Conservation (phyloP, 2,113 vertebrate genomes). For the Datnioides undecimradiatus region DNA sequence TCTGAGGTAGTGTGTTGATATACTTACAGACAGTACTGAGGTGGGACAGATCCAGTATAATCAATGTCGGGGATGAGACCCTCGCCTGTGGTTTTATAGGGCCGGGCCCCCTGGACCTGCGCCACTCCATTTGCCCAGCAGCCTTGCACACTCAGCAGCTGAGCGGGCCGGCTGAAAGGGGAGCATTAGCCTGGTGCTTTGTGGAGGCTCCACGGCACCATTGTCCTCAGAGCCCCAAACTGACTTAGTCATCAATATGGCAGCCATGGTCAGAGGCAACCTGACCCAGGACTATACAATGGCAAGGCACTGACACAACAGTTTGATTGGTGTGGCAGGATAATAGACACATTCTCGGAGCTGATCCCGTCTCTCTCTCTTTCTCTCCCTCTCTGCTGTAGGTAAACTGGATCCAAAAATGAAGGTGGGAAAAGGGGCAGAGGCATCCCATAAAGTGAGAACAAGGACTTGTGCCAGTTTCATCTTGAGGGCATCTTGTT, state of each 20-base stretch:
- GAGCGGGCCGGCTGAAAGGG: constrained; percentile 77
- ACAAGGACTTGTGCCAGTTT: constrained; percentile 1
- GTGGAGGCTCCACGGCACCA: constrained; percentile 75
- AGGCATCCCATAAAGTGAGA: constrained; percentile 13
- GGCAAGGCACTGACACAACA: constrained; percentile 83
- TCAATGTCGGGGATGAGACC: constrained; percentile 76
- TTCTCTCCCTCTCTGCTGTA: constrained; percentile 36
- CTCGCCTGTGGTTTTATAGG: constrained; percentile 83
- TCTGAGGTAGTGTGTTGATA: constrained; percentile 62
- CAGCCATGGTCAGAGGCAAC: constrained; percentile 64
- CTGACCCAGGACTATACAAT: constrained; percentile 75
- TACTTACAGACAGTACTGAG: constrained; percentile 85
- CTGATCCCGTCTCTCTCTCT: constrained; percentile 72
- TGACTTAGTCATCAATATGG: constrained; percentile 84
- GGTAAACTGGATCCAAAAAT: constrained; percentile 45
- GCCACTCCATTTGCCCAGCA: constrained; percentile 69
- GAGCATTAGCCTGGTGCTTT: constrained; percentile 80
- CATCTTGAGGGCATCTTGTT: background rate
- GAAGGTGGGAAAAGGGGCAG: constrained; percentile 35
- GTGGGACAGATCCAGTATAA: constrained; percentile 84
- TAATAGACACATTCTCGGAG: constrained; percentile 83
- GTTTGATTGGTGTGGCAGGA: constrained; percentile 80
- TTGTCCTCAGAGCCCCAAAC: constrained; percentile 82
- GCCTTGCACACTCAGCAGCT: constrained; percentile 87
- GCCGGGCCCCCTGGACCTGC: constrained; percentile 66